Evolutionary conservation across 1,140 invertebrate genomes (phyloP).

Genomic region (Babylonia areolata): DNA sequence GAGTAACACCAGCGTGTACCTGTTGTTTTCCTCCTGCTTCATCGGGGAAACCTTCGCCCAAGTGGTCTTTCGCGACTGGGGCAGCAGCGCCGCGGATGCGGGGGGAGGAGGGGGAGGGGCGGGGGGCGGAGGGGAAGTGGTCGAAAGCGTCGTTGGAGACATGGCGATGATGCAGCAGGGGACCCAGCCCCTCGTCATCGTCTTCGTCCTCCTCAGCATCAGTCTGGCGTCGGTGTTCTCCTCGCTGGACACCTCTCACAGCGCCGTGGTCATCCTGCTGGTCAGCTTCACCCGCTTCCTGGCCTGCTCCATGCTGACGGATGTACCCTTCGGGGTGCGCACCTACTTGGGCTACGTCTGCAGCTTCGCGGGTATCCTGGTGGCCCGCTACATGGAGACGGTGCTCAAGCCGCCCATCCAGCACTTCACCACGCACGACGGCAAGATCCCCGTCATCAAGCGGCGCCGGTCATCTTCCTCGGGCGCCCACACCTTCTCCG

Average conservation of each 20-base stretch:
- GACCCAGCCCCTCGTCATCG: constrained; percentile 67
- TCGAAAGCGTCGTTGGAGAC: constrained; percentile 8
- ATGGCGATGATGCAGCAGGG: constrained; percentile 48
- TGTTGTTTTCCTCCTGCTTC: constrained; percentile 74
- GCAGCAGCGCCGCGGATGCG: constrained; percentile 24
- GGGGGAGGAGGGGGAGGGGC: constrained; percentile 34
- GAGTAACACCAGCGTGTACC: constrained; percentile 74
- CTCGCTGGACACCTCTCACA: constrained; percentile 70
- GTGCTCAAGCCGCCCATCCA: constrained; percentile 68
- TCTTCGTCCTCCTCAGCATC: constrained; percentile 67
- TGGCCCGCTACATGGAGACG: constrained; percentile 75
- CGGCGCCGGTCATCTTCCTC: constrained; percentile 73
- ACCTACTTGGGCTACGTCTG: constrained; percentile 73
- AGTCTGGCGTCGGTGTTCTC: constrained; percentile 73
- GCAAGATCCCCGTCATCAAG: constrained; percentile 73
- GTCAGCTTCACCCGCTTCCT: constrained; percentile 74
- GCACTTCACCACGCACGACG: constrained; percentile 70
- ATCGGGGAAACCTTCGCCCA: constrained; percentile 72
- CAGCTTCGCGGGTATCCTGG: constrained; percentile 72
- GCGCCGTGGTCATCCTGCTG: constrained; percentile 68
- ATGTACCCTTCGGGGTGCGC: constrained; percentile 67
- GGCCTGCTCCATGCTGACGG: constrained; percentile 66
- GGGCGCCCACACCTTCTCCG: constrained; percentile 65
- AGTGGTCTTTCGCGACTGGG: constrained; percentile 57
- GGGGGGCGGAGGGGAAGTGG: background rate